Evolutionary conservation across 2,113 vertebrate genomes (phyloP).

Genomic region (Scomber colias): DNA sequence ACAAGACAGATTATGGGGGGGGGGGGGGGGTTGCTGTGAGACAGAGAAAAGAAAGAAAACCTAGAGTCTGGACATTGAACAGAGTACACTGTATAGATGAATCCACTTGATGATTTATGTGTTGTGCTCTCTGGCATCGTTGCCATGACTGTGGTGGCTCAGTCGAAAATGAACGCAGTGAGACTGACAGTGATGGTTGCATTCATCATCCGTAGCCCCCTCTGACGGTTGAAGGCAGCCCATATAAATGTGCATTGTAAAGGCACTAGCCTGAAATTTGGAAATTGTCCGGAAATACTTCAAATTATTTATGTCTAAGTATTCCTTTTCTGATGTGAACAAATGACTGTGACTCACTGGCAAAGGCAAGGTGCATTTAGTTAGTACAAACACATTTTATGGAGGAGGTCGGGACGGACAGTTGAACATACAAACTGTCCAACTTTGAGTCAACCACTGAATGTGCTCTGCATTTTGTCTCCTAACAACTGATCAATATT

Average conservation of each 20-base stretch:
- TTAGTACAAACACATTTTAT: too few species aligned
- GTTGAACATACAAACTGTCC: too few species aligned
- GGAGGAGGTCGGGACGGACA: background rate
- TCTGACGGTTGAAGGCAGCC: background rate
- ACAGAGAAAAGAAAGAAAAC: background rate
- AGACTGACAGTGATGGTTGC: conserved; percentile 48
- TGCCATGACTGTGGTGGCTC: conserved; percentile 2
- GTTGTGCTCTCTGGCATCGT: conserved; percentile 1
- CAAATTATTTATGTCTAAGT: background rate
- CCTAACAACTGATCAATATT: too few species aligned
- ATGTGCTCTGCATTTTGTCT: too few species aligned
- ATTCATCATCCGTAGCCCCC: conserved; percentile 34
- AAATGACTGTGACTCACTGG: background rate
- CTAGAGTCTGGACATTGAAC: conserved; percentile 38
- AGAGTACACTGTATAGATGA: conserved; percentile 30
- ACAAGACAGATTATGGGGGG: background rate
- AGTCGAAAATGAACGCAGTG: conserved; percentile 12
- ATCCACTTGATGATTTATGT: conserved; percentile 59
- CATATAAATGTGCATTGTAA: background rate
- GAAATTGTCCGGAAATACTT: too few species aligned
- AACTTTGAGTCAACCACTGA: too few species aligned
- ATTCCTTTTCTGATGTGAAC: background rate
- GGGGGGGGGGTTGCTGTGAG: background rate
- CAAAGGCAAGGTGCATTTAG: background rate
- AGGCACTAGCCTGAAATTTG: background rate